Conservation (phyloP, 2,797 vertebrate species). For the Melanotaenia pygmaea region DNA sequence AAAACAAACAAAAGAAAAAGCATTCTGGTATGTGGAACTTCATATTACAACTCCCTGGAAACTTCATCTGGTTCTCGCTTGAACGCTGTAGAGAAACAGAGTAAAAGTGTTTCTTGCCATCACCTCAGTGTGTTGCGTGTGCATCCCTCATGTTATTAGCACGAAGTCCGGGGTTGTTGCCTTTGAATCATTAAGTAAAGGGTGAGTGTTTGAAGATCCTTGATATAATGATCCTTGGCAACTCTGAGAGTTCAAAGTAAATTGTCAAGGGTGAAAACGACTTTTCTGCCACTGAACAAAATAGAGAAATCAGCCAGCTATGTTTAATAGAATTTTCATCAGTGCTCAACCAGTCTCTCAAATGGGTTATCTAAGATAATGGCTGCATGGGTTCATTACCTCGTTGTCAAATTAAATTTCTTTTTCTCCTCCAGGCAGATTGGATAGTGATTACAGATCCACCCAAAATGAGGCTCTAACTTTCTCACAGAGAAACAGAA, state of each 20-base stretch:
- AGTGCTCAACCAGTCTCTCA: conserved; percentile 85
- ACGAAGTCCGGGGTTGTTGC: conserved; percentile 73
- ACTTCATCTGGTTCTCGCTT: conserved; percentile 8
- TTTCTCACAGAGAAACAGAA: conserved; percentile 63
- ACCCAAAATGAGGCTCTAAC: conserved; percentile 76
- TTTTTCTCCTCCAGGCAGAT: conserved; percentile 84
- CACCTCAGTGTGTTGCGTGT: conserved; percentile 59
- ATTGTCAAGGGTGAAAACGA: conserved; percentile 80
- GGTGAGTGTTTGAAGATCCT: conserved; percentile 82
- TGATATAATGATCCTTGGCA: conserved; percentile 85
- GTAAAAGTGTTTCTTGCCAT: conserved; percentile 34
- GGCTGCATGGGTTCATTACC: conserved; percentile 86
- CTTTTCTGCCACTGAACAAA: conserved; percentile 81
- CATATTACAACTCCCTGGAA: conserved; percentile 5
- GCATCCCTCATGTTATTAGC: conserved; percentile 77
- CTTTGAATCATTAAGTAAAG: conserved; percentile 84
- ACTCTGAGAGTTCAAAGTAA: conserved; percentile 85
- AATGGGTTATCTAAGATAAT: conserved; percentile 87
- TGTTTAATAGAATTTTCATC: conserved; percentile 88
- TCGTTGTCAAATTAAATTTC: conserved; percentile 87
- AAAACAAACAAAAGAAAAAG: too few species aligned
- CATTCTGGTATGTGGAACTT: background rate
- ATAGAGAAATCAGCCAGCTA: conserved; percentile 86
- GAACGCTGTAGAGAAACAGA: conserved; percentile 30
- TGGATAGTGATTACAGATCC: conserved; percentile 85